phyloP scores from a whole-genome alignment of 2,113 vertebrate species.

The Formicarius rufipectus region DNA sequence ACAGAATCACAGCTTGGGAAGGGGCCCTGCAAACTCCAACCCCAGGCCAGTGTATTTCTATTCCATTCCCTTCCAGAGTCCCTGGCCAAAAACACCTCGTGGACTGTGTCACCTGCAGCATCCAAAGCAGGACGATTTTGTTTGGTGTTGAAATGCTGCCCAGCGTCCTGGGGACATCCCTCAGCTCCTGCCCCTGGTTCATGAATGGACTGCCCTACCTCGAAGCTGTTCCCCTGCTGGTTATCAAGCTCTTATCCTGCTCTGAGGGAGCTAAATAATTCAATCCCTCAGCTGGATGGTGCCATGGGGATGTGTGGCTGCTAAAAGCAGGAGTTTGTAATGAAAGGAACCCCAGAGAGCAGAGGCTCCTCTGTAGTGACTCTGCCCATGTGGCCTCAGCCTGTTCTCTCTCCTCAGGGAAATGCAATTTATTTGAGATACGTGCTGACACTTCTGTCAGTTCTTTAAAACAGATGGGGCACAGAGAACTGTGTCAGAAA shows the following conservation, averaged over 20 bases:
- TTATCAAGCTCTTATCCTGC: not conserved
- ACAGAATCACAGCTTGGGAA: not conserved
- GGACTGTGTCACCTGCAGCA: not conserved
- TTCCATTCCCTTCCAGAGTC: not conserved
- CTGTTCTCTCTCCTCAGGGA: not conserved
- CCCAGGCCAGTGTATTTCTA: not conserved
- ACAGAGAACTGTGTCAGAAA: not conserved
- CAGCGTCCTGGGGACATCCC: not conserved
- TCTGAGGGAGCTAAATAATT: conserved; percentile 15
- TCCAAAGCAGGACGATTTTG: not conserved
- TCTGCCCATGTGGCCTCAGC: not conserved
- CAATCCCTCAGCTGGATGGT: not conserved
- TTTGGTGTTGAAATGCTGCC: not conserved
- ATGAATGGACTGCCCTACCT: not conserved
- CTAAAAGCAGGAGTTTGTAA: not conserved
- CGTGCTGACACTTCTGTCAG: not conserved
- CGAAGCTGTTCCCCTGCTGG: not conserved
- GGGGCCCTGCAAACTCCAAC: not conserved
- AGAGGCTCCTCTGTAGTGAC: not conserved
- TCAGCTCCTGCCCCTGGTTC: not conserved
- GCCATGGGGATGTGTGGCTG: not conserved
- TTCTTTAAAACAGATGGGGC: not conserved
- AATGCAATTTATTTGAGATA: not conserved
- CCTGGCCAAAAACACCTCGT: not conserved
- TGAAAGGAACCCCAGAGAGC: not conserved